A percentile compares a stretch with the other conserved stretches of the same genome.
Conservation (phyloP, 2,113 vertebrate species). For the Donacobius atricapilla region DNA sequence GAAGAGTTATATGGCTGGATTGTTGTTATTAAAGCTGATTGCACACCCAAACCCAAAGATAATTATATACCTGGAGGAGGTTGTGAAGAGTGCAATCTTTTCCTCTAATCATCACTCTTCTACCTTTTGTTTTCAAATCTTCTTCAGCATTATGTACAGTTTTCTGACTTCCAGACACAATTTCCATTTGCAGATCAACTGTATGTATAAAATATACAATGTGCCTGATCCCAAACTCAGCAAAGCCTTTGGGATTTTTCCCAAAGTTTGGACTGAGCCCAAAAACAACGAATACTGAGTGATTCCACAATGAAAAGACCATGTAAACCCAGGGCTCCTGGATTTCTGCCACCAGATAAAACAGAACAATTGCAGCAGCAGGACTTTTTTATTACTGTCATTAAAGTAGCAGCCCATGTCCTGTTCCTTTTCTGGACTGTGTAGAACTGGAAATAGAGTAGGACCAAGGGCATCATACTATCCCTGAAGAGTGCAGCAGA, state of each 20-base stretch:
- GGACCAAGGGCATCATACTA: neutral
- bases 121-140: neutral
- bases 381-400: neutral
- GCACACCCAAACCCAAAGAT: neutral
- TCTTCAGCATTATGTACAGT: neutral
- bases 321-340: neutral
- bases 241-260: neutral
- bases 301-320: neutral
- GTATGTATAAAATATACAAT: neutral
- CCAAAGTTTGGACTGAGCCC: neutral
- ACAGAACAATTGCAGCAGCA: neutral
- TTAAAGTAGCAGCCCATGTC: neutral
- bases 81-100: neutral
- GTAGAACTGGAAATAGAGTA: neutral
- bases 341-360: slow-evolving; percentile 5
- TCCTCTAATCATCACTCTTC: neutral
- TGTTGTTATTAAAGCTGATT: neutral
- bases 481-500: neutral
- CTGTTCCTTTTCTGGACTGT: neutral
- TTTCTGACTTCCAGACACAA: neutral
- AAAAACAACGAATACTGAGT: neutral
- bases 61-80: neutral
- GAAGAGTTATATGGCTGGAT: neutral
- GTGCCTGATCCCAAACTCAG: neutral
- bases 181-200: neutral